These are phyloP conservation scores for Agrotis segetum DNA, from an alignment of 2,888 invertebrate species.

Conservation along the genomic window DNA sequence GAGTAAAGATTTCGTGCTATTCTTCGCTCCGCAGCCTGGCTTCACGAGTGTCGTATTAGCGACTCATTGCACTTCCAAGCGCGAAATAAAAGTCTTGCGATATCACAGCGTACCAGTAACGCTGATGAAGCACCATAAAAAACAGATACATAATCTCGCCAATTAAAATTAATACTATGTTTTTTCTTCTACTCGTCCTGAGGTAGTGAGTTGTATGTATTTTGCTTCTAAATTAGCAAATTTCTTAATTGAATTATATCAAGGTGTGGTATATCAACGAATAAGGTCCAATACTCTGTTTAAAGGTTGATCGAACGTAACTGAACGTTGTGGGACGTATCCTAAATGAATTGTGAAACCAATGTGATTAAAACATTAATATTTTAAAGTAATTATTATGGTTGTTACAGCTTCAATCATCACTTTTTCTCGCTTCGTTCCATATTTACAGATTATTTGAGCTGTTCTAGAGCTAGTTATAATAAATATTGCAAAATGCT, in stretches of 20 bases:
- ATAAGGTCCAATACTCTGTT: conserved; percentile 5
- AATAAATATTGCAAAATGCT: conserved; percentile 13
- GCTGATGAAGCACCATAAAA: neutral
- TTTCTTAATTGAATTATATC: conserved; percentile 11
- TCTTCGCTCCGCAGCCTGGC: too few relatives aligned
- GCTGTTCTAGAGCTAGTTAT: conserved; percentile 18
- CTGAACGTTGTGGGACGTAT: conserved; percentile 3
- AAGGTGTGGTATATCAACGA: conserved; percentile 15
- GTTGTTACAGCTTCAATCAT: conserved; percentile 20
- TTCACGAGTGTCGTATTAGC: too few relatives aligned
- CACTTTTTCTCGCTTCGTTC: neutral
- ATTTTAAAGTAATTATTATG: conserved; percentile 23
- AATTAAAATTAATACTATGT: conserved; percentile 18
- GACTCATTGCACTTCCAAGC: too few relatives aligned
- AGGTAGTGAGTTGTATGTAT: conserved; percentile 38
- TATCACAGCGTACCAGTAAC: neutral
- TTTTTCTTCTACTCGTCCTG: conserved; percentile 33
- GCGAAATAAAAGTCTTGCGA: neutral
- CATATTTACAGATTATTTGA: conserved; percentile 23
- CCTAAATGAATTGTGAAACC: conserved; percentile 8
- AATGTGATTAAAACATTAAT: neutral
- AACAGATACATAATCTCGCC: conserved; percentile 1
- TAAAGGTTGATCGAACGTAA: neutral
- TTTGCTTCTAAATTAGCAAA: conserved; percentile 24
- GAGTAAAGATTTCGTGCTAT: too few relatives aligned